phyloP scores from a whole-genome alignment of 2,113 vertebrate genomes.

The Ameiurus melas region DNA sequence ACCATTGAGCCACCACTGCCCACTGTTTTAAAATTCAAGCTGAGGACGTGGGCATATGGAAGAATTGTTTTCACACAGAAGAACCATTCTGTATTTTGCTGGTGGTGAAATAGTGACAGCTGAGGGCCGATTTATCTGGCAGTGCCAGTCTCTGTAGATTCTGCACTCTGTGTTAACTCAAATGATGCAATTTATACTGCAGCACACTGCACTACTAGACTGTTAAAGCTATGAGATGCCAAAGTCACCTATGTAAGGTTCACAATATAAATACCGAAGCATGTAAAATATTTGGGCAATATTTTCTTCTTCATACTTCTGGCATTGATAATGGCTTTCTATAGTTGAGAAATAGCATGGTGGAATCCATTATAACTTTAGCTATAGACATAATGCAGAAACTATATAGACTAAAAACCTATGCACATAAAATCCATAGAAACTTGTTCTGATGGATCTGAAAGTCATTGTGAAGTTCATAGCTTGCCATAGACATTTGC shows the following conservation, averaged over 20 bases:
- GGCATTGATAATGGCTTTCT: not conserved
- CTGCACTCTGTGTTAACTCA: conserved; percentile 23
- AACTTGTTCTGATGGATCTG: conserved; percentile 7
- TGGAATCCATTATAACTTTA: not conserved
- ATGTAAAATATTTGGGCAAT: not conserved
- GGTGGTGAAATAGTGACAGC: conserved; percentile 46
- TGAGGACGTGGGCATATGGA: not conserved
- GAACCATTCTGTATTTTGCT: conserved; percentile 31
- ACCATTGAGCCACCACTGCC: too few species aligned
- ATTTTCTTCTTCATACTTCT: not conserved
- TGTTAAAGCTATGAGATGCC: conserved; percentile 52
- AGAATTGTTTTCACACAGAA: conserved; percentile 2
- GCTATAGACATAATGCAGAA: not conserved
- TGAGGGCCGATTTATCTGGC: conserved; percentile 43
- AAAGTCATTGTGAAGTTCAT: not conserved
- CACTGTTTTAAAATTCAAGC: not conserved
- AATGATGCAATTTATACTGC: conserved; percentile 69
- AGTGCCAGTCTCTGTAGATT: conserved; percentile 47
- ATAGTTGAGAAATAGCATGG: not conserved
- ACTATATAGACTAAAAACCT: not conserved
- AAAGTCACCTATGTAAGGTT: conserved; percentile 22
- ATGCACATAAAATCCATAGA: not conserved
- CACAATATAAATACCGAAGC: not conserved
- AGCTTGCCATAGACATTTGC: not conserved
- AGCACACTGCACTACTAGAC: conserved; percentile 57